Conservation (phyloP, 2,888 invertebrate genomes). For the Gari tellinella region DNA sequence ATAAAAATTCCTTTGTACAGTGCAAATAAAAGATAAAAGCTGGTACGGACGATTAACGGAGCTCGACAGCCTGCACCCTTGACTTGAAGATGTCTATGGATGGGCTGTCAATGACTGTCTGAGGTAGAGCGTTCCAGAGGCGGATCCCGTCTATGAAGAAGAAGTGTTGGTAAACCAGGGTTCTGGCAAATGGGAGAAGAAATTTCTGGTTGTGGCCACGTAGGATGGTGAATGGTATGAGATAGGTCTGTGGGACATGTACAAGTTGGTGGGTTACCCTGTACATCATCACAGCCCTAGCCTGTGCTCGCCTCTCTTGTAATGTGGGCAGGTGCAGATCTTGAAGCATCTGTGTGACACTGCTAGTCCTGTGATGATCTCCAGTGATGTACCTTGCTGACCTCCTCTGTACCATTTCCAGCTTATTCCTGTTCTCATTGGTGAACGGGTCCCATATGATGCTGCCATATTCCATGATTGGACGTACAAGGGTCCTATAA, state of each 20-base stretch:
- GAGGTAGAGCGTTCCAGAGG: too few species aligned
- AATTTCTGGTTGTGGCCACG: constrained; percentile 6
- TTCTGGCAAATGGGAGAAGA: constrained; percentile 8
- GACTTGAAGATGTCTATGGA: too few species aligned
- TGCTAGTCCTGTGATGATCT: constrained; percentile 23
- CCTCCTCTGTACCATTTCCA: constrained; percentile 19
- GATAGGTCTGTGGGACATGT: not conserved
- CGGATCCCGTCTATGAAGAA: not conserved
- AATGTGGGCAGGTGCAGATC: constrained; percentile 1
- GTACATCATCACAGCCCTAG: constrained; percentile 7
- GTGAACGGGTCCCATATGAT: constrained; percentile 26
- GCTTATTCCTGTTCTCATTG: constrained; percentile 5
- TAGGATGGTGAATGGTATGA: not conserved
- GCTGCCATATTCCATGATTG: constrained; percentile 13
- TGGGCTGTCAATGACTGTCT: too few species aligned
- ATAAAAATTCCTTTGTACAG: too few species aligned
- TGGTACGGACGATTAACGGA: too few species aligned
- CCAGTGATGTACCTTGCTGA: constrained; percentile 8
- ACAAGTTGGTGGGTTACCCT: not conserved
- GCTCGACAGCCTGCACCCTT: too few species aligned
- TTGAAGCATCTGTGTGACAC: constrained; percentile 3
- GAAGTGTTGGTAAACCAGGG: not conserved
- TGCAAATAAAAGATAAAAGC: too few species aligned
- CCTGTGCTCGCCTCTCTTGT: constrained; percentile 5
- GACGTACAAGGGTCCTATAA: constrained; percentile 9